Base-by-base conservation (phyloP, 2,113 vertebrate species). In the Pan troglodytes region DNA sequence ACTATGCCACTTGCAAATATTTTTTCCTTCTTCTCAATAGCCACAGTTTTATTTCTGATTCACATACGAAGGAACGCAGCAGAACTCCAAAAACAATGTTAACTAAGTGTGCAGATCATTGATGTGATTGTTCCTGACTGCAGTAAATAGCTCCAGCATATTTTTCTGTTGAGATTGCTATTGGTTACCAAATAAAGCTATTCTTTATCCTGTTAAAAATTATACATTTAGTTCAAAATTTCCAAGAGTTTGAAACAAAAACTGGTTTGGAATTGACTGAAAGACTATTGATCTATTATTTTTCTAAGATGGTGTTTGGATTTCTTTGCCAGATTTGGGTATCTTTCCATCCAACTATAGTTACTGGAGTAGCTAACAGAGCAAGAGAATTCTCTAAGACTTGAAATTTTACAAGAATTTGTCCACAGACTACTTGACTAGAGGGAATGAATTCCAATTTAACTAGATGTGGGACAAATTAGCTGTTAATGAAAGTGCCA, bases 341-440 rank as follows among this genome's bases (percentile, higher is more conserved):
- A 83, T 35, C 38, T 90, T 72, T 43, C 40, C 20, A 73, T 67
- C 22, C 10, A 50, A 43, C 67, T 88, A 2, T 76, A 48, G 78
- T 78, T 68, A 81, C 23, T 48, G 6, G 4, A 86, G 72, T 86
- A 88, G 78, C 45, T 75, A 73, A n/a, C 3, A 22, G 48, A 80
- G 30, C 10, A 90, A 92, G 8, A 57, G 11, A 89, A 85, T 67
- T 85, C 72, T 35, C 10, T 57, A 78, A 88, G 32, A 73, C 13
- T 48, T 64, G n/a, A 92, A 78, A 94, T 90, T 82, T 88, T 96
- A 82, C 0, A 72, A 87, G 43, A 91, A 68, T 88, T 84, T 96
- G 38, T 23, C 35, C 17, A 76, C 8, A 76, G n/a, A 40, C 7
- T 25, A 82, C 59, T 38, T 79, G n/a, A 93, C 52, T 73, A 38